Evolutionary conservation across 2,797 vertebrate genomes (phyloP), one percentile per base, ranked within the genome.

Genomic region (Oophaga sylvatica): DNA sequence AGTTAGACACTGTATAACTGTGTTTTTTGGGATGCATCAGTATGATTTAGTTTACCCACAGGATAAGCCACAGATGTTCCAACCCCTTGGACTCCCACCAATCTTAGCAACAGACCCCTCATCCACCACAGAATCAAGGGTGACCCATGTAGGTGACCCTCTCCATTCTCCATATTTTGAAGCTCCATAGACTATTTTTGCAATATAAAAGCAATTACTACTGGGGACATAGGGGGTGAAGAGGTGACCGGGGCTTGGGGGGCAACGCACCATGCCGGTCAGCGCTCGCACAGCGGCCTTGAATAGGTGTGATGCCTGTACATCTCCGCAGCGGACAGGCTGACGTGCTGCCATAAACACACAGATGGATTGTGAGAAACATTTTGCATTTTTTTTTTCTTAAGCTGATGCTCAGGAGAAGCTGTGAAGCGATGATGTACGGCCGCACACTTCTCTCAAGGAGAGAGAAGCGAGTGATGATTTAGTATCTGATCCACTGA

Each of bases 261-360:
- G 35, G 35, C 5, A 41, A 2, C 35, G 3, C 35, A 41, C 35
- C 2, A 3, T 41, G 35, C 35, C 13, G 15, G 10, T 68, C 20
- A 48, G 17, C 0, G 5, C 19, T 22, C 10, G 16, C 0, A 11
- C 22, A 5, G n/a, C 16, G 12, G 1, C 45, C 22, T 45, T 56
- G 53, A 29, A 29, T 31, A 29, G 6, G 16, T 29, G 26, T 35
- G 31, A 31, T 35, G 29, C 22, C 65, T 70, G 22, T 71, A 59
- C n/a, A 60, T 73, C 48, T 73, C 57, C 22, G 0, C 35, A 41
- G 65, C 22, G 48, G 17, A 59, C 41, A 29, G 73, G 65, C 41
- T 19, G 22, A 26, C 68, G 22, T 45, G 13, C 81, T 83, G 81
- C 59, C 67, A 83, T 59, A 83, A n/a, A 73, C 81, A 83, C 81